phyloP scores from a whole-genome alignment of 2,113 vertebrate species.

The Marmota monax region DNA sequence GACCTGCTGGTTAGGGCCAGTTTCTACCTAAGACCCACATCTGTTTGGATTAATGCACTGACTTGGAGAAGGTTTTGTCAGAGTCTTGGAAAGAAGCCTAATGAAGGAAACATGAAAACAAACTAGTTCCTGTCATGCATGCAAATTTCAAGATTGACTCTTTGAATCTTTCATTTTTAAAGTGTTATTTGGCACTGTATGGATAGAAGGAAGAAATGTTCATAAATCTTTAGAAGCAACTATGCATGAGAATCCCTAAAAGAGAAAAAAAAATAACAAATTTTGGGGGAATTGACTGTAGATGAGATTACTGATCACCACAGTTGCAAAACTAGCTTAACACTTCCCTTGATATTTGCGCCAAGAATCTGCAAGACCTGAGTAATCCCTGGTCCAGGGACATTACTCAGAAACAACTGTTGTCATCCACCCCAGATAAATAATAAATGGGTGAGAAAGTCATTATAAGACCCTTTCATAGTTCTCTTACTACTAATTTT shows the following conservation, averaged over 20 bases:
- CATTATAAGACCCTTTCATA: background rate
- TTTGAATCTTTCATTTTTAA: slow-evolving; percentile 6
- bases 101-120: background rate
- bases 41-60: background rate
- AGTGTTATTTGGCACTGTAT: background rate
- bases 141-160: background rate
- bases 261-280: background rate
- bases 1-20: background rate
- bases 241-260: background rate
- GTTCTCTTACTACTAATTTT: background rate
- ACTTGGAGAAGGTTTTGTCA: background rate
- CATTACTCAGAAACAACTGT: background rate
- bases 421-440: background rate
- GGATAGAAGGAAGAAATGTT: background rate
- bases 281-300: background rate
- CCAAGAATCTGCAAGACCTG: background rate
- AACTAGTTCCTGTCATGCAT: background rate
- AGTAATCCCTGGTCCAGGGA: background rate
- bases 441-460: background rate
- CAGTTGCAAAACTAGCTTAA: background rate
- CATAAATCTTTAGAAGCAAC: background rate
- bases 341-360: background rate
- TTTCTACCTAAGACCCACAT: background rate
- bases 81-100: background rate
- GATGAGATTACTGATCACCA: background rate